phyloP scores from a whole-genome alignment of 2,888 invertebrate genomes.

The Metacarcinus magister region DNA sequence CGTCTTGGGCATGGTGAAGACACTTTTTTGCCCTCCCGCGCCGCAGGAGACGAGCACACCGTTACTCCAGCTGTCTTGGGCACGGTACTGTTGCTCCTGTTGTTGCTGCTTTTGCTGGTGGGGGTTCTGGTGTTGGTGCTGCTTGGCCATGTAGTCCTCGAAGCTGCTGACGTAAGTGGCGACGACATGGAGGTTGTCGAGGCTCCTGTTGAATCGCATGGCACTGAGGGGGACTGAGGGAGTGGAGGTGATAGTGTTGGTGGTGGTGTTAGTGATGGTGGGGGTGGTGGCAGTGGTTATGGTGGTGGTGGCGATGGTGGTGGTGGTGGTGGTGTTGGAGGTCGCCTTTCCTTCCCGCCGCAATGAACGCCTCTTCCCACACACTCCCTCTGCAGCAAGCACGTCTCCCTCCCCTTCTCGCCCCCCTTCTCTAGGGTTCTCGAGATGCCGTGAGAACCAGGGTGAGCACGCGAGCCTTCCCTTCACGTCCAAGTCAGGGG shows the following conservation, averaged over 20 bases:
- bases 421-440: neutral
- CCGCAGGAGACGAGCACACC: neutral
- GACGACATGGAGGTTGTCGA: conserved; percentile 62
- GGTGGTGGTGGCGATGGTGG: neutral
- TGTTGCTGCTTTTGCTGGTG: neutral
- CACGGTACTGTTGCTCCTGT: neutral
- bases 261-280: neutral
- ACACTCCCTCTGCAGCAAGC: neutral
- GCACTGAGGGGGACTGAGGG: neutral
- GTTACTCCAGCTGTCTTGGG: conserved; percentile 30
- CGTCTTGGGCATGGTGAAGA: neutral
- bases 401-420: neutral
- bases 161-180: conserved; percentile 71
- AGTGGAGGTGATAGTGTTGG: neutral
- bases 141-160: conserved; percentile 60
- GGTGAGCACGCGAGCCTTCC: conserved; percentile 35
- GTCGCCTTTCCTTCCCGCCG: neutral
- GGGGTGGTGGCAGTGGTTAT: neutral
- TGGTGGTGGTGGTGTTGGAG: neutral
- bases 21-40: neutral
- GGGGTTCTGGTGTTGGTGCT: neutral
- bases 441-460: neutral
- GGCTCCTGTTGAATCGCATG: conserved; percentile 33
- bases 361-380: neutral
- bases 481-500: neutral